A percentile compares a stretch with the other conserved stretches of the same genome.
These are phyloP conservation scores for Rosalia funebris DNA, from an alignment of 2,888 invertebrate species.

Conservation along the genomic window DNA sequence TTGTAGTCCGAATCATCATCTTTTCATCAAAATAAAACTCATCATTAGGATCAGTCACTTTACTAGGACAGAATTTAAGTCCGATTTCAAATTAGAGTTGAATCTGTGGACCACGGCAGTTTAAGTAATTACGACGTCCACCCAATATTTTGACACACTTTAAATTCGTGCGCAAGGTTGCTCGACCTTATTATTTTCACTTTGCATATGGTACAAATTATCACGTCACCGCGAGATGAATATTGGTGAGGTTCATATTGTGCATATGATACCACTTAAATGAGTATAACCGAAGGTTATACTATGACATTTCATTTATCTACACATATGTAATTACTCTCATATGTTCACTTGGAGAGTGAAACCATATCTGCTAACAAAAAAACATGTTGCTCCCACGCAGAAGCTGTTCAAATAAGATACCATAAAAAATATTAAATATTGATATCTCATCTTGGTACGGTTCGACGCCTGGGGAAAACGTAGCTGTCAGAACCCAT, in stretches of 20 bases:
- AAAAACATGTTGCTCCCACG: constrained; percentile 1
- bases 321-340: neutral
- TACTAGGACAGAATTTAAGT: no score
- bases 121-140: no score
- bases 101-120: no score
- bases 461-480: no score
- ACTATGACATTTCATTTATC: neutral
- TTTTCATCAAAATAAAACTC: no score
- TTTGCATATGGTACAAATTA: neutral
- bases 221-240: neutral
- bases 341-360: constrained; percentile 11
- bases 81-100: no score
- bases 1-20: no score
- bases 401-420: neutral
- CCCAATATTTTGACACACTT: no score
- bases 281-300: constrained; percentile 5
- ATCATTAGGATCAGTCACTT: no score
- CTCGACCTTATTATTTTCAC: neutral
- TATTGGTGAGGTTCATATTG: neutral
- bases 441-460: no score
- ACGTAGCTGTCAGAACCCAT: no score
- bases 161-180: no score
- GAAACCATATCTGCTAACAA: neutral
- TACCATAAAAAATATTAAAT: neutral
- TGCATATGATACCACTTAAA: constrained; percentile 11